A percentile compares a stretch with the other conserved stretches of the same genome.
phyloP scores from a whole-genome alignment of 2,113 vertebrate species.

The Chloebia gouldiae region DNA sequence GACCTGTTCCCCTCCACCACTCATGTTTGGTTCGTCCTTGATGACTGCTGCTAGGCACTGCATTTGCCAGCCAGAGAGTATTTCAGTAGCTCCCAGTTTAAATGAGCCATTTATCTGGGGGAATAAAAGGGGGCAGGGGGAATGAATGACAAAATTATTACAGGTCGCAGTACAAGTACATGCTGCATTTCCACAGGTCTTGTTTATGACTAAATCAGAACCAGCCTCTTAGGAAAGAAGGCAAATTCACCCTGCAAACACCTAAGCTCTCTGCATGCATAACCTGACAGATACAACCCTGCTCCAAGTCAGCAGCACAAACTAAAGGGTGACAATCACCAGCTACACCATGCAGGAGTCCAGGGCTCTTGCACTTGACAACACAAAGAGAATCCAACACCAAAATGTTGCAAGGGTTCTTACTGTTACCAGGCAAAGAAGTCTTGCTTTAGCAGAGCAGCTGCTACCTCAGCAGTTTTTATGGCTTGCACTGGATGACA shows the following conservation, averaged over 20 bases:
- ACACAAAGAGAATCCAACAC: neutral
- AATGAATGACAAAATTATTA: constrained; percentile 40
- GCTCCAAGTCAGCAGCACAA: constrained; percentile 36
- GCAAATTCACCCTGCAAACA: constrained; percentile 11
- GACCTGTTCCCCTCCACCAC: constrained; percentile 92
- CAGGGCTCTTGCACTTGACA: neutral
- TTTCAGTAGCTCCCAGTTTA: constrained; percentile 90
- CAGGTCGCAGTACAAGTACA: neutral
- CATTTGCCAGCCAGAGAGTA: constrained; percentile 91
- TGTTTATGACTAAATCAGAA: neutral
- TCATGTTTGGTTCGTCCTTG: constrained; percentile 98
- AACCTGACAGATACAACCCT: neutral
- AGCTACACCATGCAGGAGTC: neutral
- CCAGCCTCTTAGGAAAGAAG: neutral
- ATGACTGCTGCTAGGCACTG: constrained; percentile 95
- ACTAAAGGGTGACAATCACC: neutral
- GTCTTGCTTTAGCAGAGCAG: constrained; percentile 17
- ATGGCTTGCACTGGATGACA: neutral
- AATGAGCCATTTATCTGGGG: constrained; percentile 95
- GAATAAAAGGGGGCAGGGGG: neutral
- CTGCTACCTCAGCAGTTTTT: neutral
- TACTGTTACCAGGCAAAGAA: neutral
- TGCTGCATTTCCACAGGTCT: neutral
- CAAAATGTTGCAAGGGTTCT: neutral
- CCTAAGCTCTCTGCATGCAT: neutral